phyloP scores from a whole-genome alignment of 2,888 invertebrate genomes.

The Hemicrepidius hirtus region DNA sequence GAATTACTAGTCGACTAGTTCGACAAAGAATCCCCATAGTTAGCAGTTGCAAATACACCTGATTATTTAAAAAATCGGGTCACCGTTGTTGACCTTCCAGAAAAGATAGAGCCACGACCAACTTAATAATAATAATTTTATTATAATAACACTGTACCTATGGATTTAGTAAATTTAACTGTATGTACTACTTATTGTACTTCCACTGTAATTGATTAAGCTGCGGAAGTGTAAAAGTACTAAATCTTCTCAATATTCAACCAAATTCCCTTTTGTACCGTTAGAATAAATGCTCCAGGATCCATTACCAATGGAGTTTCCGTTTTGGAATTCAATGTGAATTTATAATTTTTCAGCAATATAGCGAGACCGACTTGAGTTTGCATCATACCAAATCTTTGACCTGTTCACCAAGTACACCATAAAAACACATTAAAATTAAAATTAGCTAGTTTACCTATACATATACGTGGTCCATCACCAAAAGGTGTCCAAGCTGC shows the following conservation, averaged over 20 bases:
- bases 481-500: slow-evolving; percentile 76
- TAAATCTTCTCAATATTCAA: not conserved
- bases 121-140: too few relatives aligned
- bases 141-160: too few relatives aligned
- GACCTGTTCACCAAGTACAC: slow-evolving; percentile 51
- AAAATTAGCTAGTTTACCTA: slow-evolving; percentile 70
- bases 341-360: slow-evolving; percentile 54
- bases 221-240: not conserved
- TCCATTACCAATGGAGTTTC: slow-evolving; percentile 24
- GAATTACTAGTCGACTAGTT: too few relatives aligned
- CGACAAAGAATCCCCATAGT: too few relatives aligned
- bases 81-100: too few relatives aligned
- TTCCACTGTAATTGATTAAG: too few relatives aligned
- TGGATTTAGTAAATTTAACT: too few relatives aligned
- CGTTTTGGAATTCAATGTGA: slow-evolving; percentile 47
- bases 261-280: not conserved
- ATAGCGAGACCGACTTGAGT: slow-evolving; percentile 55
- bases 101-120: too few relatives aligned
- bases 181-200: too few relatives aligned
- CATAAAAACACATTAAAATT: not conserved
- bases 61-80: too few relatives aligned
- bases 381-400: slow-evolving; percentile 59
- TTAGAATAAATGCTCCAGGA: not conserved
- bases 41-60: too few relatives aligned
- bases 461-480: slow-evolving; percentile 76